Evolutionary conservation across 2,113 vertebrate species (phyloP).

Genomic region (Vulpes lagopus): DNA sequence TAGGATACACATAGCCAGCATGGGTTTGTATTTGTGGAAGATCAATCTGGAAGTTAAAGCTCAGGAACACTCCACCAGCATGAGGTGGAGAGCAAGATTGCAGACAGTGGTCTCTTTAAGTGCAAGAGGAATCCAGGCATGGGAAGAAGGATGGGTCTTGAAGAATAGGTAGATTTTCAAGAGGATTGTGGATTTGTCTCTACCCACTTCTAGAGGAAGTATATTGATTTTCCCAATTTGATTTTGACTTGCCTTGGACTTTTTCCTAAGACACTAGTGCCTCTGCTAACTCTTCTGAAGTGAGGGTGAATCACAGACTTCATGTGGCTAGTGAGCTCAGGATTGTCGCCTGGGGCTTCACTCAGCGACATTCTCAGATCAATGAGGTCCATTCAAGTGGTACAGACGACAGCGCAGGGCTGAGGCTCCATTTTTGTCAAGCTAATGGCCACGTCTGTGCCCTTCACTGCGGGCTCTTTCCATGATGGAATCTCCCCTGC

Average conservation of each 20-base stretch:
- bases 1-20: rapidly evolving
- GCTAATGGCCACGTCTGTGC: rapidly evolving
- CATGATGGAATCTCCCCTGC: neutral
- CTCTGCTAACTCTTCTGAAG: rapidly evolving
- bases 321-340: neutral
- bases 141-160: neutral
- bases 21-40: neutral
- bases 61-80: rapidly evolving
- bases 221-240: too few relatives aligned
- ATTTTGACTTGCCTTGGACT: neutral
- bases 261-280: too few relatives aligned
- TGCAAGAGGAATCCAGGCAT: neutral
- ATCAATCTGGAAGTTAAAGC: neutral
- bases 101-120: rapidly evolving
- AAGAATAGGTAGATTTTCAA: neutral
- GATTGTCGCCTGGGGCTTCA: neutral
- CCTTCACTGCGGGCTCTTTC: neutral
- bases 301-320: neutral
- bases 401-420: rapidly evolving
- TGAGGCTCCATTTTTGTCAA: neutral
- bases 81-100: neutral
- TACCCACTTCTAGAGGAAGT: neutral
- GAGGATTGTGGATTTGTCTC: neutral
- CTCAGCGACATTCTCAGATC: neutral
- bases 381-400: neutral